A percentile compares a stretch with the other conserved stretches of the same genome.
Conservation (phyloP, 2,888 invertebrate genomes). For the Conomelus anceps region DNA sequence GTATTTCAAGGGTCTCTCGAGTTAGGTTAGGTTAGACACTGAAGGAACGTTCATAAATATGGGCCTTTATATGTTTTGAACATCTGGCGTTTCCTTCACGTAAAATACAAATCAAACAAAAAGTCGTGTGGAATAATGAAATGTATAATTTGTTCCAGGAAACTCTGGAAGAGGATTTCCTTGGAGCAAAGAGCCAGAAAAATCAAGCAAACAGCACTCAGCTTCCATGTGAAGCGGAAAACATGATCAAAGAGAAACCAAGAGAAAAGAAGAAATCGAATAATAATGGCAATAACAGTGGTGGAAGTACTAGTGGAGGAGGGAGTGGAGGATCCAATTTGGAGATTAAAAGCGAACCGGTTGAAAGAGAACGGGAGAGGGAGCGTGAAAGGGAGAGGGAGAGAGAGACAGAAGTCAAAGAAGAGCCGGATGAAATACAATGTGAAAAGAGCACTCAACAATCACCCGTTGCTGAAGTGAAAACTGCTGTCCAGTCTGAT, state of each 20-base stretch:
- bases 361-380: constrained; percentile 29
- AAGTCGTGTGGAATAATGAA: no score
- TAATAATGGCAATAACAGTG: constrained; percentile 31
- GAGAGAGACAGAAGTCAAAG: constrained; percentile 32
- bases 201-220: not conserved
- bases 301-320: constrained; percentile 25
- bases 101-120: no score
- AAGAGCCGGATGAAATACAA: constrained; percentile 28
- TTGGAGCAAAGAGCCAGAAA: not conserved
- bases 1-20: no score
- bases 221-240: constrained; percentile 7
- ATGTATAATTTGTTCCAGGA: not conserved
- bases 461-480: constrained; percentile 29
- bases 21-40: no score
- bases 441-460: constrained; percentile 30
- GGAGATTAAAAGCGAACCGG: constrained; percentile 30
- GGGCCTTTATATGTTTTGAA: no score
- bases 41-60: no score
- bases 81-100: no score
- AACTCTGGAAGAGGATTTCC: not conserved
- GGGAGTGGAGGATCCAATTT: constrained; percentile 24
- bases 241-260: constrained; percentile 35
- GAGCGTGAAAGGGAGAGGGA: no score
- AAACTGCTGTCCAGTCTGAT: constrained; percentile 26
- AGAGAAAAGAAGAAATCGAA: constrained; percentile 33